Conservation (phyloP, 2,797 vertebrate genomes). For the Bovichtus variegatus region DNA sequence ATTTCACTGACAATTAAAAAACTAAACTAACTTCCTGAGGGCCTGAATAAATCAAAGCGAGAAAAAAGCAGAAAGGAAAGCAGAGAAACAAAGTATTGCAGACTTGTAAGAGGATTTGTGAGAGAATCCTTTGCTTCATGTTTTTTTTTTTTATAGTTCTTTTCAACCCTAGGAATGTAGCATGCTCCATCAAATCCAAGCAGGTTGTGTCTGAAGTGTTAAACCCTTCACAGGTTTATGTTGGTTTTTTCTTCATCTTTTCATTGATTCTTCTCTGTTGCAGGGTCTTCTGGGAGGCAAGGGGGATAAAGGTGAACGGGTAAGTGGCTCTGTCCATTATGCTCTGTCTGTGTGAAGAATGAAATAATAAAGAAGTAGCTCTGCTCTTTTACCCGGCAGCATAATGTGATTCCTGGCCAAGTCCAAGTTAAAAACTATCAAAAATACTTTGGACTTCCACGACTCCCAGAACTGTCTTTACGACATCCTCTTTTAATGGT, state of each 20-base stretch:
- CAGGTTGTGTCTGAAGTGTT: background rate
- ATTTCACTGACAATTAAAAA: background rate
- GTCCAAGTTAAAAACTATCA: background rate
- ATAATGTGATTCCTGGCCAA: background rate
- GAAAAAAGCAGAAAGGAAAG: background rate
- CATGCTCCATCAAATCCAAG: background rate
- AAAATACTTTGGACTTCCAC: no score
- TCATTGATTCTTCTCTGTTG: conserved; percentile 18
- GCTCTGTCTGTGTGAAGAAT: background rate
- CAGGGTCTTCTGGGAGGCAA: conserved; percentile 91
- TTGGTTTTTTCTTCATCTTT: background rate
- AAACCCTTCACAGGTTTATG: no score
- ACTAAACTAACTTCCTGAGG: background rate
- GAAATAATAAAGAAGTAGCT: no score
- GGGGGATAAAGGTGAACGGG: conserved; percentile 95
- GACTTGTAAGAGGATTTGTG: no score
- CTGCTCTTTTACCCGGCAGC: no score
- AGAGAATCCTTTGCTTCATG: background rate
- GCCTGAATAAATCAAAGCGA: background rate
- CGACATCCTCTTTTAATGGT: no score
- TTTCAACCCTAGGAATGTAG: background rate
- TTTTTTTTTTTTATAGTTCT: background rate
- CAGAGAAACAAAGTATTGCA: background rate
- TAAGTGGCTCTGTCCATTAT: conserved; percentile 72
- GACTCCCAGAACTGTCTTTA: no score